phyloP scores from a whole-genome alignment of 1,140 invertebrate genomes.

The Lordiphosa mommai region DNA sequence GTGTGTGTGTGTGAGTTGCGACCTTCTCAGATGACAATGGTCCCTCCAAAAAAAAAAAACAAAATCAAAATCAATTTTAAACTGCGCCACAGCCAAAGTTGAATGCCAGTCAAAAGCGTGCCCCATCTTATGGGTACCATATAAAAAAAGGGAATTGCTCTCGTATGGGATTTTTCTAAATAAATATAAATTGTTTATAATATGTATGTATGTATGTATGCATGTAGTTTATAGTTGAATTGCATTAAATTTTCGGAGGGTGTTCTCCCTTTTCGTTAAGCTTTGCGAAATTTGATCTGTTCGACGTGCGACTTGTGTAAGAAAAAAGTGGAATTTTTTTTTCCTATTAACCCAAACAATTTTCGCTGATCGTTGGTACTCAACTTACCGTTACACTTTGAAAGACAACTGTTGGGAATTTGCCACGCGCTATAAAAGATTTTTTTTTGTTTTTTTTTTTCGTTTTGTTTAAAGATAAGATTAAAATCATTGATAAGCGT shows the following conservation, averaged over 20 bases:
- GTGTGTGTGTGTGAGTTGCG: slow-evolving; percentile 18
- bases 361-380: slow-evolving; percentile 27
- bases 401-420: slow-evolving; percentile 24
- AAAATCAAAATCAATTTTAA: slow-evolving; percentile 28
- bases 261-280: slow-evolving; percentile 50
- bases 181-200: slow-evolving; percentile 74
- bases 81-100: slow-evolving; percentile 56
- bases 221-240: slow-evolving; percentile 43
- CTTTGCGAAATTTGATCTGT: slow-evolving; percentile 51
- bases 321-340: slow-evolving; percentile 25
- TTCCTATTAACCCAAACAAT: slow-evolving; percentile 45
- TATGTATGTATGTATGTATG: slow-evolving; percentile 11
- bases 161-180: slow-evolving; percentile 62
- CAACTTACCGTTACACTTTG: slow-evolving; percentile 51
- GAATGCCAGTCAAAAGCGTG: slow-evolving; percentile 64
- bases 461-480: background rate
- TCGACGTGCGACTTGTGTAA: slow-evolving; percentile 45
- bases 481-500: slow-evolving; percentile 10
- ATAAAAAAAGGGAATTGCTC: slow-evolving; percentile 3
- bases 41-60: slow-evolving; percentile 21
- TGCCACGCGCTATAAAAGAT: slow-evolving; percentile 3
- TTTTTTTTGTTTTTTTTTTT: too few relatives aligned
- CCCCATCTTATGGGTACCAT: slow-evolving; percentile 6
- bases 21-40: slow-evolving; percentile 69
- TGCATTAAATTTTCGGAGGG: slow-evolving; percentile 68